Conservation (phyloP, 2,888 invertebrate genomes). For the Drosophila yooni region DNA sequence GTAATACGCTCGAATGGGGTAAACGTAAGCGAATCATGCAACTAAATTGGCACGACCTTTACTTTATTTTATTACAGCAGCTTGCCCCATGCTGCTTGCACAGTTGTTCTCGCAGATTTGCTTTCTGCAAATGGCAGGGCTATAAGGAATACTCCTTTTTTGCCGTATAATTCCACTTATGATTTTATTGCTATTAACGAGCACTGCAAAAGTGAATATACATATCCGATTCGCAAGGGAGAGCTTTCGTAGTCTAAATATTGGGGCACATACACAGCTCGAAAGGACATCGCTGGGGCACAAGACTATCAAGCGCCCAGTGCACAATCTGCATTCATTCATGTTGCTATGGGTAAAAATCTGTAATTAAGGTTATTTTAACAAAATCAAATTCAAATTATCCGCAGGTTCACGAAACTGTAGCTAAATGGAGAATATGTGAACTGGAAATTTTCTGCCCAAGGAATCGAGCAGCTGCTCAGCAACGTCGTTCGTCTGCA, state of each 20-base stretch:
- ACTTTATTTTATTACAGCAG: constrained; percentile 47
- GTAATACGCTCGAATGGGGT: background rate
- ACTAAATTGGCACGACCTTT: constrained; percentile 36
- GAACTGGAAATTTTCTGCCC: background rate
- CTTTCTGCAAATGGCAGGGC: constrained; percentile 12
- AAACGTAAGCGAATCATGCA: constrained; percentile 5
- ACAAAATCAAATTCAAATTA: background rate
- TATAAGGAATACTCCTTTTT: constrained; percentile 13
- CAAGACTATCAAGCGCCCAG: constrained; percentile 23
- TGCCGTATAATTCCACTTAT: constrained; percentile 38
- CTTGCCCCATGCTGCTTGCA: constrained; percentile 44
- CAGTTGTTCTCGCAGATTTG: constrained; percentile 39
- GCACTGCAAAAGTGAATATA: constrained; percentile 45
- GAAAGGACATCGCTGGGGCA: constrained; percentile 47
- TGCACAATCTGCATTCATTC: constrained; percentile 54
- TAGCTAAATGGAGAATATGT: background rate
- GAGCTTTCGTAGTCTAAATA: constrained; percentile 34
- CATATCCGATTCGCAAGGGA: constrained; percentile 53
- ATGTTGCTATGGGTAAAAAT: constrained; percentile 39
- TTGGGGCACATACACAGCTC: constrained; percentile 44
- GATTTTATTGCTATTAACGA: constrained; percentile 54
- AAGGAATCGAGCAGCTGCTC: constrained; percentile 10
- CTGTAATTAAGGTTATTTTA: background rate
- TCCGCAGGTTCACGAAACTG: background rate
- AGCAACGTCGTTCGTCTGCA: constrained; percentile 23